Conservation (phyloP, 2,888 invertebrate genomes). For the Tetragonisca angustula region DNA sequence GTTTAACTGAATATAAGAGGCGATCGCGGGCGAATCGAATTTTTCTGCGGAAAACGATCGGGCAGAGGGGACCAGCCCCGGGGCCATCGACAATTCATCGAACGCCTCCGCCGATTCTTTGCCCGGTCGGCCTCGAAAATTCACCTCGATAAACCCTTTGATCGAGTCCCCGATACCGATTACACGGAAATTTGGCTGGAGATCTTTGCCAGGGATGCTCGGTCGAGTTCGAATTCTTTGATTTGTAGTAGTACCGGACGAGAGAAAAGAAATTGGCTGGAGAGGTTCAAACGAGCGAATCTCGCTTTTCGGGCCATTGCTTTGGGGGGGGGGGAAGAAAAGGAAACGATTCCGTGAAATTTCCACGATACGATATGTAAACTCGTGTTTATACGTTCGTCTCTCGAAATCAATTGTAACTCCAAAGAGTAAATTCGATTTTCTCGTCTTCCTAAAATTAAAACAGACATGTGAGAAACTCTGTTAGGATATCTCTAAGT, state of each 20-base stretch:
- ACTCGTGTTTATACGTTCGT: not conserved
- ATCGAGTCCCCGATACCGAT: constrained; percentile 45
- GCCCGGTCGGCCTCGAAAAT: constrained; percentile 26
- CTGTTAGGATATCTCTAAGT: too few relatives aligned
- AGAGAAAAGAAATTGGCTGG: too few relatives aligned
- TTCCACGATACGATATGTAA: too few relatives aligned
- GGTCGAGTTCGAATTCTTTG: too few relatives aligned
- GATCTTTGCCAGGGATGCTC: not conserved
- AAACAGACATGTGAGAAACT: too few relatives aligned
- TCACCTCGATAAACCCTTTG: constrained; percentile 45
- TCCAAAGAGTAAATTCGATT: not conserved
- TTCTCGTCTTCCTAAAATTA: too few relatives aligned
- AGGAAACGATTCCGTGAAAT: not conserved
- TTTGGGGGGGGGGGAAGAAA: not conserved
- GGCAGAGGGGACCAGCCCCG: constrained; percentile 11
- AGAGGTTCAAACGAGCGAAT: not conserved
- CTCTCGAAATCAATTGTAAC: not conserved
- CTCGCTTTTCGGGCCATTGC: not conserved
- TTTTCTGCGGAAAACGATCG: constrained; percentile 1
- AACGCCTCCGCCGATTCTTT: constrained; percentile 50
- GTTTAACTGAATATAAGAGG: constrained; percentile 13
- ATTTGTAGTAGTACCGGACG: not conserved
- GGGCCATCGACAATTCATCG: constrained; percentile 65
- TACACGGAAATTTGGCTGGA: constrained; percentile 18
- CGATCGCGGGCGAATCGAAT: not conserved